These are phyloP conservation scores for Branchipolynoe longqiensis DNA, from an alignment of 2,888 invertebrate genomes.

Conservation along the genomic window DNA sequence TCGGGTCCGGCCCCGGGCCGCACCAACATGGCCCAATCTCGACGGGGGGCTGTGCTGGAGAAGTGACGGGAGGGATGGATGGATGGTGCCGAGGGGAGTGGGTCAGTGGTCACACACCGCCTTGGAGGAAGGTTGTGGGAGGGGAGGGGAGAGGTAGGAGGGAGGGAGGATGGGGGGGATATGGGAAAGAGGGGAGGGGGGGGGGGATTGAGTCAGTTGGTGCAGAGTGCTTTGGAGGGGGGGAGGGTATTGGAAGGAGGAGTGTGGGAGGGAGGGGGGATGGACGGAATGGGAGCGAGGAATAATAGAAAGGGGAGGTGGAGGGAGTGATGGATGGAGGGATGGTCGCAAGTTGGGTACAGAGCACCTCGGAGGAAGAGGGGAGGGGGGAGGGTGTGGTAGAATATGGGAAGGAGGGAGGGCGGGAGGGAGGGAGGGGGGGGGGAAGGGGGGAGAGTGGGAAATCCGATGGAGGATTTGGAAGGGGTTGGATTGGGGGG, in stretches of 20 bases:
- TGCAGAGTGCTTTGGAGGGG: background rate
- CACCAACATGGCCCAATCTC: conserved; percentile 22
- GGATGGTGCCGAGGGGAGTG: background rate
- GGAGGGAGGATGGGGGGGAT: background rate
- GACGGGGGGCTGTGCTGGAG: background rate
- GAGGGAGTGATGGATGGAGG: no score
- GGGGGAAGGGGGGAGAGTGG: no score
- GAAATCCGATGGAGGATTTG: no score
- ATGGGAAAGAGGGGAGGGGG: no score
- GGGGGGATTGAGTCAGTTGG: background rate
- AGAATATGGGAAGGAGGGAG: no score
- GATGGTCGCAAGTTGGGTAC: no score
- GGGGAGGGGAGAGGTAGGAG: background rate
- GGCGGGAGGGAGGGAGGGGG: no score
- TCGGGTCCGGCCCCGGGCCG: background rate
- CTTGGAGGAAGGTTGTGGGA: background rate
- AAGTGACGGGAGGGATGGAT: background rate
- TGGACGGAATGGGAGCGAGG: no score
- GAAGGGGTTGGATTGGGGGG: no score
- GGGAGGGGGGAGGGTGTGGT: no score
- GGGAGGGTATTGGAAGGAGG: background rate
- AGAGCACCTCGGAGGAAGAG: no score
- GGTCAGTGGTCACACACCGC: background rate
- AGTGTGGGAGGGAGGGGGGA: background rate
- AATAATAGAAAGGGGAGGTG: no score